These are phyloP conservation scores for Notothenia coriiceps DNA, from an alignment of 2,113 vertebrate genomes.

Conservation along the genomic window DNA sequence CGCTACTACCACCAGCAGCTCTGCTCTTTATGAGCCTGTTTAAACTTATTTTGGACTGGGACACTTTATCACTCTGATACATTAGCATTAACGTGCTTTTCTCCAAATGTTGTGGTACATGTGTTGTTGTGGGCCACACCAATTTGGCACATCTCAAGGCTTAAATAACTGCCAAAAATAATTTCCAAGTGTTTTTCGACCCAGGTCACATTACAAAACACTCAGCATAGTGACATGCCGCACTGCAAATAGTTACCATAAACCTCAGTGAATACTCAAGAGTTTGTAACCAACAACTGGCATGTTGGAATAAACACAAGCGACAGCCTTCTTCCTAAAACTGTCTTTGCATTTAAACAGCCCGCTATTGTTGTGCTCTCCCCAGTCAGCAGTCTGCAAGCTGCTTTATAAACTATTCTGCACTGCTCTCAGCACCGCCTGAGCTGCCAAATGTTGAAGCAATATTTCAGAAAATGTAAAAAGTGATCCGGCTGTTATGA, in stretches of 20 bases:
- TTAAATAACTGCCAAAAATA: slow-evolving; percentile 29
- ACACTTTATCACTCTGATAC: neutral
- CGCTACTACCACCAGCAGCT: slow-evolving; percentile 8
- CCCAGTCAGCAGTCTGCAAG: slow-evolving; percentile 55
- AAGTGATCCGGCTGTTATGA: slow-evolving; percentile 22
- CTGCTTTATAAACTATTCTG: slow-evolving; percentile 39
- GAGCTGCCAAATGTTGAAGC: slow-evolving; percentile 3
- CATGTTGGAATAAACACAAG: slow-evolving; percentile 72
- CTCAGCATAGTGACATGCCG: slow-evolving; percentile 44
- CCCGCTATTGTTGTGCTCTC: slow-evolving; percentile 68
- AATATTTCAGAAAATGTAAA: slow-evolving; percentile 15
- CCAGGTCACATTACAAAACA: slow-evolving; percentile 48
- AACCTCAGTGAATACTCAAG: slow-evolving; percentile 56
- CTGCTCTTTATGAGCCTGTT: neutral
- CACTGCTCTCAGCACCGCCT: slow-evolving; percentile 13
- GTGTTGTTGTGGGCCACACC: neutral
- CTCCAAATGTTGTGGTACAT: neutral
- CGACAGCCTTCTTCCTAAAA: slow-evolving; percentile 70
- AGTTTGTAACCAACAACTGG: slow-evolving; percentile 68
- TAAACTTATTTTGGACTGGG: neutral
- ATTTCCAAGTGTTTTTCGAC: slow-evolving; percentile 27
- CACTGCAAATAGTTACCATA: slow-evolving; percentile 60
- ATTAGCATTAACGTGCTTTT: neutral
- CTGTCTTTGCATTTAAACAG: slow-evolving; percentile 66
- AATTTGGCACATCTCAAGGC: neutral